Evolutionary conservation across 1,140 invertebrate species (phyloP).

Genomic region (Drosophila sucinea): DNA sequence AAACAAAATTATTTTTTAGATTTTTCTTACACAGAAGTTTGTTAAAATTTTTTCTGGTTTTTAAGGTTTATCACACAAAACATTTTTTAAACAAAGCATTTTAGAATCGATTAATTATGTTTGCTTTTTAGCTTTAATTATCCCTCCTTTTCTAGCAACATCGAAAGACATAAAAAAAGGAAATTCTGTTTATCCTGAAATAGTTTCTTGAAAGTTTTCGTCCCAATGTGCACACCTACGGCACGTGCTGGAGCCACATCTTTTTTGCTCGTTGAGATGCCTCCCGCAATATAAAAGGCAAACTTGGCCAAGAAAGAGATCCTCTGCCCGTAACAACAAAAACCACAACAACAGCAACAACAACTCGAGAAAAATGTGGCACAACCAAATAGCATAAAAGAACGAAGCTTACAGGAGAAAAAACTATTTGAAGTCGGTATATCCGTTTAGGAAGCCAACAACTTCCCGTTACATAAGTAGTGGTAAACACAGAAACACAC

Average conservation of each 20-base stretch:
- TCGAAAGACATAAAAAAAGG: too few relatives aligned
- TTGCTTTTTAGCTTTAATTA: too few relatives aligned
- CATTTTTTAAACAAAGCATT: too few relatives aligned
- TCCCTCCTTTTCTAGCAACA: too few relatives aligned
- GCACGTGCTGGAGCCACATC: conserved; percentile 51
- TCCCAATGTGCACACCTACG: conserved; percentile 49
- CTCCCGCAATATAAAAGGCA: conserved; percentile 17
- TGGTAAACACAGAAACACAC: conserved; percentile 43
- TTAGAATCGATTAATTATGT: too few relatives aligned
- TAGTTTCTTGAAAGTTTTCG: too few relatives aligned
- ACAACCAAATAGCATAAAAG: conserved; percentile 52
- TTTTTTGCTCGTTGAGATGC: conserved; percentile 23
- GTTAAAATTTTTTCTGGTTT: too few relatives aligned
- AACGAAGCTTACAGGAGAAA: conserved; percentile 55
- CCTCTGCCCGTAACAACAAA: conserved; percentile 30
- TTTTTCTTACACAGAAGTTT: too few relatives aligned
- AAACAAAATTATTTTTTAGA: too few relatives aligned
- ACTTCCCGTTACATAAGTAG: conserved; percentile 69
- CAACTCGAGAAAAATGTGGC: conserved; percentile 16
- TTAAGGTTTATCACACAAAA: too few relatives aligned
- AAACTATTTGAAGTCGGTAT: conserved; percentile 74
- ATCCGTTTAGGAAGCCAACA: conserved; percentile 81
- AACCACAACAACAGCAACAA: conserved; percentile 50
- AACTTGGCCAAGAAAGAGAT: conserved; percentile 16
- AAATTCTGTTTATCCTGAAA: too few relatives aligned